Evolutionary conservation across 37 sponge, comb jelly and placozoan species (phyloP).

Genomic region (Ianthella basta): DNA sequence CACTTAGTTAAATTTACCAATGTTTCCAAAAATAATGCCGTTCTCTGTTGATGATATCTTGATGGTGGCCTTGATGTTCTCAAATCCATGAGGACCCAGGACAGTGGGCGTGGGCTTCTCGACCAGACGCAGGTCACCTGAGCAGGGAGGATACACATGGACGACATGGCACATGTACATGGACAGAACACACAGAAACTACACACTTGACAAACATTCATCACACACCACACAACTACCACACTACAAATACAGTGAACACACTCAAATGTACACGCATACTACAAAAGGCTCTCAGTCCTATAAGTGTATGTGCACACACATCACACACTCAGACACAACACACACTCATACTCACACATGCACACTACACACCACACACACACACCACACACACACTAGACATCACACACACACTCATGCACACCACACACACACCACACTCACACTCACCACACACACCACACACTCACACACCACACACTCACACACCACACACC

Average conservation of each 20-base stretch:
- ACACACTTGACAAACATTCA: neutral
- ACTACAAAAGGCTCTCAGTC: neutral
- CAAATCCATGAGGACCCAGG: conserved; percentile 94
- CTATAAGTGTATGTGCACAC: neutral
- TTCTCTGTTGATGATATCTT: conserved; percentile 99
- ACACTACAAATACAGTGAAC: neutral
- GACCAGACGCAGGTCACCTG: conserved; percentile 94
- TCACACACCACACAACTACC: neutral
- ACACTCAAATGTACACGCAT: neutral
- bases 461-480: neutral
- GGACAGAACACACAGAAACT: neutral
- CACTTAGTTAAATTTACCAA: conserved; percentile 86
- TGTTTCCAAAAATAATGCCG: conserved; percentile 99
- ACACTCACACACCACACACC: no score
- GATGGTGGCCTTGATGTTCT: conserved; percentile 94
- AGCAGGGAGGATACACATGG: no score
- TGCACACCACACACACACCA: neutral
- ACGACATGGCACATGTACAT: neutral
- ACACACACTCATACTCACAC: neutral
- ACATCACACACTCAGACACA: no score
- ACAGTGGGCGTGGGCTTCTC: conserved; percentile 90
- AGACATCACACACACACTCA: no score
- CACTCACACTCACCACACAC: conserved; percentile 45
- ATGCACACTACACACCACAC: no score
- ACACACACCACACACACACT: no score